Percentiles rank a stretch among this genome's conserved stretches.
These are phyloP conservation scores for Sphaerophoria taeniata DNA, from an alignment of 2,888 invertebrate genomes.

Conservation along the genomic window DNA sequence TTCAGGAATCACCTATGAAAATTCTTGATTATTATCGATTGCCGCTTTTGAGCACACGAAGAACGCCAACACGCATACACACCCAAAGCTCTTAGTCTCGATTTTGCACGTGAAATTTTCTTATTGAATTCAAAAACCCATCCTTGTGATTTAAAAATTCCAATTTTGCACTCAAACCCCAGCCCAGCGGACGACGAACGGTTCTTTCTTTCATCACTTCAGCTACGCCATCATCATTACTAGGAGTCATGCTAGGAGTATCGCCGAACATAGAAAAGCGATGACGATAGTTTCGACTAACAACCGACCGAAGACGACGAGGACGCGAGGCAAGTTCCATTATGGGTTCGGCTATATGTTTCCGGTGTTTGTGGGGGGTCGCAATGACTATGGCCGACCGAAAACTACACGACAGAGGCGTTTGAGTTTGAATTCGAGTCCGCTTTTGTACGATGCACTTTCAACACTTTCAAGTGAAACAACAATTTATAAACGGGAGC, in stretches of 20 bases:
- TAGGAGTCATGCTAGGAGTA: background rate
- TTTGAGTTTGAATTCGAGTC: conserved; percentile 16
- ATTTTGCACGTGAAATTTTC: conserved; percentile 37
- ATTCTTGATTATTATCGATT: conserved; percentile 65
- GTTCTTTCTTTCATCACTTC: background rate
- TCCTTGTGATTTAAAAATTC: background rate
- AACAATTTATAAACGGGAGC: conserved; percentile 58
- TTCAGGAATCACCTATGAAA: conserved; percentile 53
- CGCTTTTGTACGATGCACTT: conserved; percentile 59
- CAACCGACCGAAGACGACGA: too few relatives aligned
- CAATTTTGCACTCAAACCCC: too few relatives aligned
- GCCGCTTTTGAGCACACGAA: conserved; percentile 12
- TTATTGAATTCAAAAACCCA: conserved; percentile 23
- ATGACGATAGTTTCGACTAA: too few relatives aligned
- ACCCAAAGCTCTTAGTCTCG: background rate
- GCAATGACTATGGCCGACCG: too few relatives aligned
- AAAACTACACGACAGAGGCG: background rate
- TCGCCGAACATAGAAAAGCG: conserved; percentile 11
- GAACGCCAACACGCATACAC: background rate
- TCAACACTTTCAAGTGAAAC: conserved; percentile 68
- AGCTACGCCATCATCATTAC: background rate
- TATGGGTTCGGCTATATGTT: conserved; percentile 35
- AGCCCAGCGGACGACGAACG: background rate
- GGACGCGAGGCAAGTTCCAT: conserved; percentile 8
- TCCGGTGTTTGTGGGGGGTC: conserved; percentile 2